Base-by-base conservation (phyloP, 2,888 invertebrate species). In the Caenorhabditis plicata region DNA sequence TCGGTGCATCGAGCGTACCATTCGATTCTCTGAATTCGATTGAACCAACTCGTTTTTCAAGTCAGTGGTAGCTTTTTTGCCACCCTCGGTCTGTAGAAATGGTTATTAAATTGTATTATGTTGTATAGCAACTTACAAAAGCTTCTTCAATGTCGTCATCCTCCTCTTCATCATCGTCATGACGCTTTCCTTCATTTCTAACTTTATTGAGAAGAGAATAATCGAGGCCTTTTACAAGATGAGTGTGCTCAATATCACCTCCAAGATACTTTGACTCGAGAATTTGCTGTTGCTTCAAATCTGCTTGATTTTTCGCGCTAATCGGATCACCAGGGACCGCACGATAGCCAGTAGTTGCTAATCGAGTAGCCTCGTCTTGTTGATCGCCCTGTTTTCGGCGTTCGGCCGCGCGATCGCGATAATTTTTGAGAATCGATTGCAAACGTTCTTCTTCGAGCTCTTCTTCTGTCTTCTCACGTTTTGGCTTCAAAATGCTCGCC, bases 231-330 rank as follows among this genome's bases (percentile, higher is more conserved):
- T 98, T 99, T 74, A 99, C 98, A 86, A 99, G 92, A 85, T 99
- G 98, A 81, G 98, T 99, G 78, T 99, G 98, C 80, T 98, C 95
- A 91, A 98, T 95, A 83, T 98, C 98, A 87, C 98, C 98, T 82
- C 98, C 98, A 85, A 99, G 91, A 84, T 93, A 99, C 84, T 99
- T 99, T 0, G 98, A 98, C 84, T 98, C 96, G 42, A 90, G 86
- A 81, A 98, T 98, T 85, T 94, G 88, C 80, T 95, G 92, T 44
- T 93, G 87, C 45, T 96, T 86, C 35, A 94, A 86, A 83, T 96
- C 95, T 5, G 95, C 94, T 0, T 92, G 92, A 85, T 93, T 92
- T 82, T 90, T 73, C 42, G 82, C 82, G 32, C 54, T 63, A 11
- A 66, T 40, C 5, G 69, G 49, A 48, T 68, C 70, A 0, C 95